Evolutionary conservation across 2,888 invertebrate species (phyloP), one percentile per base, ranked within the genome.

Genomic region (Hydrotaea cyrtoneurina): DNA sequence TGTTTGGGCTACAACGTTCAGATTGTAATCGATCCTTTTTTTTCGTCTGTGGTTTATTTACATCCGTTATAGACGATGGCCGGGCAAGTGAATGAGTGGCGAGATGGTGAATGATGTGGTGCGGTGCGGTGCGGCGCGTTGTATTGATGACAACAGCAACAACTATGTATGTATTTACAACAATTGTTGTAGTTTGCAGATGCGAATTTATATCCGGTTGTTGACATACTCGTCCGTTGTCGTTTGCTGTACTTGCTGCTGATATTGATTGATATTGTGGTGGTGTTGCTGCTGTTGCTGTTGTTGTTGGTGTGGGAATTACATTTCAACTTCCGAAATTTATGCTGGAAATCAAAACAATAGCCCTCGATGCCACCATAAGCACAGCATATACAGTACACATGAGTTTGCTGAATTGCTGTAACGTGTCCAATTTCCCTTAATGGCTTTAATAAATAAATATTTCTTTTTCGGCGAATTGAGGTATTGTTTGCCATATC

Each of bases 1-100:
- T 53, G 31, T 36, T 66, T 75, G 43, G 46, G 19, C 46, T 21
- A 17, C 66, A 53, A 53, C 19, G 39, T n/a, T 78, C 62, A 13
- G 43, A 72, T 87, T 87, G 91, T 90, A 90, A 90, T 90, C 90
- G 90, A 90, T 90, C 91, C 89, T 87, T 89, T 69, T 23, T 71
- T 69, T 62, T 80, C 31, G 39, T 43, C 31, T 23, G 90, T 89
- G 90, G 91, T 90, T 91, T 90, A 91, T 91, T 90, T 90, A 91
- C 91, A 90, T 90, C 90, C 90, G 91, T 88, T 91, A 89, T 89
- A 89, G 89, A 82, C 84, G 77, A 80, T 87, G 21, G 43, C 2
- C 31, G 31, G 59, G 26, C n/a, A n/a, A n/a, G n/a, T n/a, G n/a
- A n/a, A n/a, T n/a, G n/a, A n/a, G n/a, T n/a, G n/a, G n/a, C n/a